These are phyloP conservation scores for Diaphora mendica DNA, from an alignment of 2,888 invertebrate genomes.

Conservation along the genomic window DNA sequence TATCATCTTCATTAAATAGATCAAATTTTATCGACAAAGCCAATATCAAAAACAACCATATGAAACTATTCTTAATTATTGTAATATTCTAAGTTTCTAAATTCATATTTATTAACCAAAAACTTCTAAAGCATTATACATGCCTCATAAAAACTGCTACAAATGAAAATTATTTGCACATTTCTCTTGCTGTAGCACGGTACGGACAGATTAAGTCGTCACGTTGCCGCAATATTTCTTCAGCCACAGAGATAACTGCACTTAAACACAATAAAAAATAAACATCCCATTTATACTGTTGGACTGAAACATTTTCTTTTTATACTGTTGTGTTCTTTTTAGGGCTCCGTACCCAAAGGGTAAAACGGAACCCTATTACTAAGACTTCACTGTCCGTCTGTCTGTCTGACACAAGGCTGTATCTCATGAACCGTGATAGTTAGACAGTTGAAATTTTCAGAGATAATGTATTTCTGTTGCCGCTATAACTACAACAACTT, in stretches of 20 bases:
- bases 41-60: background rate
- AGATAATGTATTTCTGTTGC: no score
- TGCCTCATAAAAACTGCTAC: slow-evolving; percentile 21
- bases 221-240: slow-evolving; percentile 72
- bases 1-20: background rate
- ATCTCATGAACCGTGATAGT: no score
- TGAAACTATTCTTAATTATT: background rate
- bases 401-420: no score
- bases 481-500: no score
- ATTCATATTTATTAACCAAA: background rate
- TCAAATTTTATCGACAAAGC: background rate
- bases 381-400: no score
- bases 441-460: no score
- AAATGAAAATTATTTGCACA: slow-evolving; percentile 66
- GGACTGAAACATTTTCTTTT: background rate
- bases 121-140: background rate
- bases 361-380: no score
- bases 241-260: slow-evolving; percentile 54
- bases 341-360: no score
- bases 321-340: background rate
- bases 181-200: slow-evolving; percentile 56
- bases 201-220: slow-evolving; percentile 72
- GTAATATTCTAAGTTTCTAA: background rate
- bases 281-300: slow-evolving; percentile 41
- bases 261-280: slow-evolving; percentile 65